Conservation (phyloP, 2,113 vertebrate species). For the Aldabrachelys gigantea region DNA sequence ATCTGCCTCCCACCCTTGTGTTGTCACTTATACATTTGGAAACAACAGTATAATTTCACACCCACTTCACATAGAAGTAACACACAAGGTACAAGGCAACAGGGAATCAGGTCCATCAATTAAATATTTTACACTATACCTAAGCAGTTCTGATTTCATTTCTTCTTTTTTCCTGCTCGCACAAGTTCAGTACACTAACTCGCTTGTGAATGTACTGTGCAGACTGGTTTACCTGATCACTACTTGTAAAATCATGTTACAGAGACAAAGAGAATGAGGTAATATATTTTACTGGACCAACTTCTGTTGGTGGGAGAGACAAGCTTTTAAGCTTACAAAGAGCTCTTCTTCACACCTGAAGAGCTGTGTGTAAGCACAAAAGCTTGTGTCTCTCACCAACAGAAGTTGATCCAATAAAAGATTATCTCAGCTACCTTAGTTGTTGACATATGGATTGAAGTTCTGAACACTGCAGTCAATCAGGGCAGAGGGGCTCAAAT, state of each 20-base stretch:
- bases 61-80: not conserved
- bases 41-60: not conserved
- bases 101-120: not conserved
- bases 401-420: too few species aligned
- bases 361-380: too few species aligned
- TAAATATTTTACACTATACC: not conserved
- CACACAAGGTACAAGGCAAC: not conserved
- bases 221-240: not conserved
- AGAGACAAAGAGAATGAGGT: not conserved
- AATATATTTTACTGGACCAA: not conserved
- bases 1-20: not conserved
- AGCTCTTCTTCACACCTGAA: not conserved
- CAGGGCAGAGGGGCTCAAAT: not conserved
- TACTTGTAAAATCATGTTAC: not conserved
- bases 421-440: not conserved
- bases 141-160: not conserved
- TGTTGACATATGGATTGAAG: not conserved
- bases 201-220: not conserved
- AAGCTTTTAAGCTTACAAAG: not conserved
- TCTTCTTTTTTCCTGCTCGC: not conserved
- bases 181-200: not conserved
- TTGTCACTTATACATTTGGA: not conserved
- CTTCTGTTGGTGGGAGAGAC: too few species aligned
- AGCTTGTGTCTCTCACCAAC: too few species aligned
- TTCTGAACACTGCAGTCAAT: fast-evolving